phyloP scores from a whole-genome alignment of 2,797 vertebrate genomes.

The Rhodeus uyekii region DNA sequence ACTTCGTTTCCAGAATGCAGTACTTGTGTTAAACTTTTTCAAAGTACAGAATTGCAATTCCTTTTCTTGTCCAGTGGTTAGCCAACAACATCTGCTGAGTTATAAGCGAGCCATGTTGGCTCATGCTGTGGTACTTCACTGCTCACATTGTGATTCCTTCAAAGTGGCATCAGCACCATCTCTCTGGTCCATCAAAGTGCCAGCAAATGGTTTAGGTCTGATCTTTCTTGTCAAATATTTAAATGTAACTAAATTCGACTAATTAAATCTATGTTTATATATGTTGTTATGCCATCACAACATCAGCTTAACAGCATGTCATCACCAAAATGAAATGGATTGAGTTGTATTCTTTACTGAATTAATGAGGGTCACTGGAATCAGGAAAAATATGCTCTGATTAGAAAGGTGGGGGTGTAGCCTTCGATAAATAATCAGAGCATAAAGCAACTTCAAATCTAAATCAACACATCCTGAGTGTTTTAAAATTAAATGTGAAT shows the following conservation, averaged over 20 bases:
- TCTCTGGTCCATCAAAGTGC: neutral
- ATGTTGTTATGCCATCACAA: neutral
- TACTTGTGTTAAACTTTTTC: neutral
- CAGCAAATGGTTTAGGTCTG: neutral
- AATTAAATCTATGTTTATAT: neutral
- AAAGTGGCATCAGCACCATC: neutral
- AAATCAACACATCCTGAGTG: constrained; percentile 38
- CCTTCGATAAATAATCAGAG: constrained; percentile 26
- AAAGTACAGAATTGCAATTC: neutral
- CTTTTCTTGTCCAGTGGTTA: neutral
- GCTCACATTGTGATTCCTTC: neutral
- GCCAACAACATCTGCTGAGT: neutral
- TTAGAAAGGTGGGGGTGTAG: constrained; percentile 27
- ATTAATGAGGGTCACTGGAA: neutral
- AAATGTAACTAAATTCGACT: neutral
- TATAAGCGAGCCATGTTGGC: neutral
- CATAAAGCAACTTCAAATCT: constrained; percentile 25
- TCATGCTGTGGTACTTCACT: neutral
- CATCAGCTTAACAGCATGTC: neutral
- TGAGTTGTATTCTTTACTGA: constrained; percentile 8
- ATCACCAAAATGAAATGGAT: neutral
- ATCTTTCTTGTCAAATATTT: neutral
- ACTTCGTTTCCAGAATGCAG: neutral
- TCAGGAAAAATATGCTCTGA: constrained; percentile 7
- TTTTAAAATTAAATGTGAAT: constrained; percentile 56